These are phyloP conservation scores for Pseudomyrmex flavicornis DNA, from an alignment of 1,140 invertebrate species.

Conservation along the genomic window DNA sequence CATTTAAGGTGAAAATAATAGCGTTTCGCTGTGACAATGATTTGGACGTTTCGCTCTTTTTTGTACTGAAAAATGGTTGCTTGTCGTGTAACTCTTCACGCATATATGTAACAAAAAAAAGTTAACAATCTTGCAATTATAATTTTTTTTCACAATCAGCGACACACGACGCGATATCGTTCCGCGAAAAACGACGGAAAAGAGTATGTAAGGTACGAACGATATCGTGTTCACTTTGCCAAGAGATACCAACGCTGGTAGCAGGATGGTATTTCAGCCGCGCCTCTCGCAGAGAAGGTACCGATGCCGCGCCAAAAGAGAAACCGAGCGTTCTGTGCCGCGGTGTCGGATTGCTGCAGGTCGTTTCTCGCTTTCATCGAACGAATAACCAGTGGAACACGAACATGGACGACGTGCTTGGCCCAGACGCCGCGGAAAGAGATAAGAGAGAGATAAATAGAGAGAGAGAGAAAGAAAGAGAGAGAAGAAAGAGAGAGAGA, in stretches of 20 bases:
- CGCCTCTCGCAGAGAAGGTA: constrained; percentile 24
- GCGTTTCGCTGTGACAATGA: neutral
- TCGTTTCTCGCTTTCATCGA: constrained; percentile 60
- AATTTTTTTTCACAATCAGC: constrained; percentile 26
- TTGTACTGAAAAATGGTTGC: constrained; percentile 10
- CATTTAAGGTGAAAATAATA: neutral
- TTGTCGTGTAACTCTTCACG: too few relatives aligned
- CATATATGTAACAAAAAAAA: neutral
- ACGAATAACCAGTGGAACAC: constrained; percentile 51
- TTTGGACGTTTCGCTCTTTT: neutral
- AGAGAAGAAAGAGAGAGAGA: too few relatives aligned
- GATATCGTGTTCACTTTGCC: constrained; percentile 56
- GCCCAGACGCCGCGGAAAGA: constrained; percentile 29
- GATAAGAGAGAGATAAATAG: neutral
- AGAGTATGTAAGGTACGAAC: constrained; percentile 19
- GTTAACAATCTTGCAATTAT: neutral
- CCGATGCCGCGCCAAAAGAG: constrained; percentile 62
- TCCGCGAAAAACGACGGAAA: constrained; percentile 19
- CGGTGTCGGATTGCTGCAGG: constrained; percentile 64
- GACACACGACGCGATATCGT: constrained; percentile 19
- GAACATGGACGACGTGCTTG: constrained; percentile 28
- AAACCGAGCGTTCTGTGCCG: constrained; percentile 58
- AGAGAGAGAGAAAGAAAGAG: neutral
- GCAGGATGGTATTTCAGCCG: constrained; percentile 63
- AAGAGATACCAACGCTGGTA: constrained; percentile 29